Base-by-base conservation (phyloP, 2,113 vertebrate genomes). In the Epinephelus lanceolatus region DNA sequence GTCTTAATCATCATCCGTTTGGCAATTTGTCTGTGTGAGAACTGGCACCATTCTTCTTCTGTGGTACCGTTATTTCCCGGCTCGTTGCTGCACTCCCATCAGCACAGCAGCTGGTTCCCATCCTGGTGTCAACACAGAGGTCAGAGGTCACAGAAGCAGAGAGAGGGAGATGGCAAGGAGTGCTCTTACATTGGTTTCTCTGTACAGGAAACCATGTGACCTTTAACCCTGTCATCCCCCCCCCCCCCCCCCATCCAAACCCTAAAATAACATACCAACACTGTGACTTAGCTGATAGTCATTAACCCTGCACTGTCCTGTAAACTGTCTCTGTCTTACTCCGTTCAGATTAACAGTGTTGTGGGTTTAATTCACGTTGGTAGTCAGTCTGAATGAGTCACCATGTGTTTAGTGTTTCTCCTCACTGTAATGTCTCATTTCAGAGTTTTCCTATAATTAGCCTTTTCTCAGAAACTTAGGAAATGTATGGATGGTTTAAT, bases 61-160 rank as follows among this genome's bases (percentile, higher is more conserved):
- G 27, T 52, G 66, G 19, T 63, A 52, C 12, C 3, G 5, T 60
- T 49, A 6, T 68, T 70, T 66, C 37, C 76, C 62, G 69, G 25
- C 40, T 56, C 10, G 11, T 59, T 3, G 9, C 19, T 17, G 27
- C 6, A 7, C 23, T 63, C 63, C 14, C 30, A 56, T 67, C 68
- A n/a, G 71, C 51, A 57, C 62, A 81, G 60, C 83, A 86, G 86
- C 86, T 88, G 61, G 49, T 80, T 84, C 78, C 81, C 76, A 67
- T 91, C 47, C 33, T 21, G 62, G 33, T 55, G 63, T 85, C 72
- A 62, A 52, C 67, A 55, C 25, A 23, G 27, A 60, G 67, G 73
- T 55, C 56, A 61, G 57, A 76, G 57, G 3, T 57, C 62, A 23
- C 5, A n/a, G 40, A 65, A 56, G 30, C 7, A 37, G 33, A 62